phyloP scores from a whole-genome alignment of 2,113 vertebrate genomes.

The Eulacestoma nigropectus region DNA sequence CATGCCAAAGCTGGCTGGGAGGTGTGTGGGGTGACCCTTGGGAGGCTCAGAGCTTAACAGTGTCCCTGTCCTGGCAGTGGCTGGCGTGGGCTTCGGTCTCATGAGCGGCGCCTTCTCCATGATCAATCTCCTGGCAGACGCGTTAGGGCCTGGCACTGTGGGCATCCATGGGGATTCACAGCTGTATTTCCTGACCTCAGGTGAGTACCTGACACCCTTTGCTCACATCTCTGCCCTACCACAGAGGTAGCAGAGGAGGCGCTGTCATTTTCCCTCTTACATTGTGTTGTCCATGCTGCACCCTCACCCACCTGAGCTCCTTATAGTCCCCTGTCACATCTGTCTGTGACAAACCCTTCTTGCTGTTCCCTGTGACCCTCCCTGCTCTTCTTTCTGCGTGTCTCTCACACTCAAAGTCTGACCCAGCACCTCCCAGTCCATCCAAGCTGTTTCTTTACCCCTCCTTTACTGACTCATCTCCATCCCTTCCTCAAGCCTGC shows the following conservation, averaged over 20 bases:
- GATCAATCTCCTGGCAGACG: conserved; percentile 77
- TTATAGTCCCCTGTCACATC: not conserved
- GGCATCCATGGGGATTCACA: conserved; percentile 77
- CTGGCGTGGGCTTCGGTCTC: conserved; percentile 76
- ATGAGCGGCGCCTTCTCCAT: conserved; percentile 81
- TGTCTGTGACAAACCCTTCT: not conserved
- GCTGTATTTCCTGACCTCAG: conserved; percentile 79
- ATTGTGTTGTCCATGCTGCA: not conserved
- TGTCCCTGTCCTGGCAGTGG: conserved; percentile 51
- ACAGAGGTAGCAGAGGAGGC: not conserved
- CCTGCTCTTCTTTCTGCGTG: not conserved
- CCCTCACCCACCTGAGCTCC: not conserved
- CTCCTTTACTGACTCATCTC: not conserved
- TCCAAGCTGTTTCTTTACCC: not conserved
- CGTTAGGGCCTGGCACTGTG: conserved; percentile 72
- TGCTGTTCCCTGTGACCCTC: not conserved
- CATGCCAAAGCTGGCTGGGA: rapidly evolving
- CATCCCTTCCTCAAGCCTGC: not conserved
- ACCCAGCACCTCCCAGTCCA: not conserved
- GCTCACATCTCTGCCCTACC: rapidly evolving
- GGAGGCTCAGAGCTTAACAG: not conserved
- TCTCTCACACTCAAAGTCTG: rapidly evolving
- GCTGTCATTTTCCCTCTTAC: not conserved
- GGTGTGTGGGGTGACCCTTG: not conserved
- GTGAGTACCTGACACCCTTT: not conserved